phyloP scores from a whole-genome alignment of 2,888 invertebrate genomes.

The Meteorus cinctellus region DNA sequence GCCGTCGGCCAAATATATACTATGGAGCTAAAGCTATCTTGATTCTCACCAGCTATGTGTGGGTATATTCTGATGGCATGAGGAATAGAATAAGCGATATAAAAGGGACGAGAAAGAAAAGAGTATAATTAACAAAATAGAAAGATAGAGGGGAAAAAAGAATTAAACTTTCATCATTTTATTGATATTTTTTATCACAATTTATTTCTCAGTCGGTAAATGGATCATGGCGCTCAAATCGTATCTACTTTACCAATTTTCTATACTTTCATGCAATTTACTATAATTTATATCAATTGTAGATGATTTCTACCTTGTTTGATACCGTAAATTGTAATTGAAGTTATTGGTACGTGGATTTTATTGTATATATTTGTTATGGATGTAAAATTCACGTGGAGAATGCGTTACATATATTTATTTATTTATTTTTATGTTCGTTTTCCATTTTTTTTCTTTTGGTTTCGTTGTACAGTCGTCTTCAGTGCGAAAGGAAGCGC shows the following conservation, averaged over 20 bases:
- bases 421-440: not conserved
- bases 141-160: no score
- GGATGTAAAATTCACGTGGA: not conserved
- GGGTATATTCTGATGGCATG: not conserved
- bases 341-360: not conserved
- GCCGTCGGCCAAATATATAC: slow-evolving; percentile 30
- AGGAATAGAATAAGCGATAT: no score
- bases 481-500: slow-evolving; percentile 22
- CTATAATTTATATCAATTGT: no score
- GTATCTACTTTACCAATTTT: no score
- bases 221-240: no score
- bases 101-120: no score
- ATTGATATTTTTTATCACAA: no score
- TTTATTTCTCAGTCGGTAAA: no score
- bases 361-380: not conserved
- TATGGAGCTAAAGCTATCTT: slow-evolving; percentile 23
- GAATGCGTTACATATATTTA: slow-evolving; percentile 4
- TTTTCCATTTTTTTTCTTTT: not conserved
- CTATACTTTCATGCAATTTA: no score
- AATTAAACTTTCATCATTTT: no score
- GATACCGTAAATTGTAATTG: not conserved
- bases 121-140: no score
- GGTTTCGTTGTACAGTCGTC: not conserved
- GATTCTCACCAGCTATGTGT: slow-evolving; percentile 32
- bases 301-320: not conserved